A percentile compares a stretch with the other conserved stretches of the same genome.
Evolutionary conservation across 2,113 vertebrate genomes (phyloP).

Genomic region (Sinocyclocheilus anshuiensis): DNA sequence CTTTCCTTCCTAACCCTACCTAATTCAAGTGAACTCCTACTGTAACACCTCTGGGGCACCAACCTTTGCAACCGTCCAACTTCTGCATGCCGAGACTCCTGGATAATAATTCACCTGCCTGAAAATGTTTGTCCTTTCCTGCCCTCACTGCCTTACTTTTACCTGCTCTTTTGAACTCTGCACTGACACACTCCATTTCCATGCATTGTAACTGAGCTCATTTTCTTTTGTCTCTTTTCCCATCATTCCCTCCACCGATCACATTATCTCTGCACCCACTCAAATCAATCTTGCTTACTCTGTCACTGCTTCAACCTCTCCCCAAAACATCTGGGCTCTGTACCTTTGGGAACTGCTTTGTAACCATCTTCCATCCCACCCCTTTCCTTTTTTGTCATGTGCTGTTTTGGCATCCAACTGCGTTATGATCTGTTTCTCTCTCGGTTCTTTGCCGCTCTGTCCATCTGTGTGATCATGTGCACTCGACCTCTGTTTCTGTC

Average conservation of each 20-base stretch:
- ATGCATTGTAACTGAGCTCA: neutral
- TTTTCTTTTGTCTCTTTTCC: slow-evolving; percentile 22
- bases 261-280: slow-evolving; percentile 1
- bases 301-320: slow-evolving; percentile 9
- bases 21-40: neutral
- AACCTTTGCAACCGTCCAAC: slow-evolving; percentile 4
- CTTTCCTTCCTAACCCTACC: neutral
- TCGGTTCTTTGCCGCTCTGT: slow-evolving; percentile 7
- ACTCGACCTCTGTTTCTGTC: slow-evolving; percentile 20
- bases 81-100: slow-evolving; percentile 30
- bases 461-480: neutral
- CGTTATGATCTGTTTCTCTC: neutral
- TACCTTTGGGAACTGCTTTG: neutral
- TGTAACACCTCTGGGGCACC: neutral
- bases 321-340: slow-evolving; percentile 20
- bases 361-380: neutral
- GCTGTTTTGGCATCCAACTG: neutral
- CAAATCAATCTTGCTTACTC: neutral
- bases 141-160: slow-evolving; percentile 5
- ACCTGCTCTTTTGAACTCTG: slow-evolving; percentile 16
- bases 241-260: slow-evolving; percentile 19
- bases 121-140: slow-evolving; percentile 8
- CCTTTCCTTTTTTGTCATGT: slow-evolving; percentile 6
- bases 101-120: slow-evolving; percentile 3
- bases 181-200: neutral